Base-by-base conservation (phyloP, 2,888 invertebrate species). In the Myopa testacea region DNA sequence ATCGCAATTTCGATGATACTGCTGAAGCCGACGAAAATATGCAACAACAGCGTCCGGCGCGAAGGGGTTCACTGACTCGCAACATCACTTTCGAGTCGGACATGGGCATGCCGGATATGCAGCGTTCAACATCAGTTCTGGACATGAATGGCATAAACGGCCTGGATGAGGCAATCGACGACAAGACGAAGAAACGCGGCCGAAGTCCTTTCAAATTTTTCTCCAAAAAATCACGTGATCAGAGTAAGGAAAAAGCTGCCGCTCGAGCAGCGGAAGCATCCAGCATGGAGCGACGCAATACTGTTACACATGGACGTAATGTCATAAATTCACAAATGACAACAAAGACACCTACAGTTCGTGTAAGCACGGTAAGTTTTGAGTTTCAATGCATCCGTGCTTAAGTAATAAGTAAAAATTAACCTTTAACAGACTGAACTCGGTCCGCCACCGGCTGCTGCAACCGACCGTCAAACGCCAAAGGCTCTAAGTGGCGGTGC, bases 131-230 rank as follows among this genome's bases (percentile, higher is more conserved):
- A 0, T 95, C 95, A 82, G 96, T 95, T 81, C 90, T 94, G 2
- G 95, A 96, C 84, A 62, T 82, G 40, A 78, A 78, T 65, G 78
- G 80, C 34, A 67, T 80, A 1, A 80, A 80, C 62, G 92, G 93
- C 14, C 93, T 93, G 85, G 87, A 87, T 12, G 92, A 93, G 62
- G 91, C 93, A 10, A 90, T 91, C 0, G 93, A 93, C 74, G 92
- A 92, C 8, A 93, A 94, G 83, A 26, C 26, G 26, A 94, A 95
- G 88, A 93, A 94, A 86, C 91, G 97, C 12, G 96, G 97, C 75
- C 93, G 97, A 81, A 97, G 97, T 60, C 97, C 98, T 26, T 98
- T 98, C 89, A 95, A 96, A 89, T 96, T 96, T 90, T 97, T 96
- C 89, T 94, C 95, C 45, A 94, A 95, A 85, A 96, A 96, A 87